A percentile compares a stretch with the other conserved stretches of the same genome.
These are phyloP conservation scores for Trilocha varians DNA, from an alignment of 2,888 invertebrate species.

Conservation along the genomic window DNA sequence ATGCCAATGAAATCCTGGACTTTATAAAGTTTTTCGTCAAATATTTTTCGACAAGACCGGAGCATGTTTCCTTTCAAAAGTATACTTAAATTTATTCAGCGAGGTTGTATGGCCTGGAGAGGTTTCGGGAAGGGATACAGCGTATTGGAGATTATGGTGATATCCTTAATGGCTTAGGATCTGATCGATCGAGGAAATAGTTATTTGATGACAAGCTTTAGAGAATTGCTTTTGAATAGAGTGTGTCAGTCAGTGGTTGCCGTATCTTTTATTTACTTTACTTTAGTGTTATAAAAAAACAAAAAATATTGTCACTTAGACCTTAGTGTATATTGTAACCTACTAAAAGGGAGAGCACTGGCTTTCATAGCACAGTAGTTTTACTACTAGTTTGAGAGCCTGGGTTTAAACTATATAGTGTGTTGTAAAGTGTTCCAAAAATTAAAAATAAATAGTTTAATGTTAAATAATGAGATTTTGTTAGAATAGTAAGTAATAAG, in stretches of 20 bases:
- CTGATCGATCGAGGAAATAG: constrained; percentile 21
- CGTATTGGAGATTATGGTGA: constrained; percentile 19
- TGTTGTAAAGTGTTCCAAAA: too few species aligned
- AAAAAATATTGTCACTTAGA: too few species aligned
- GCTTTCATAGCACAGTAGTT: too few species aligned
- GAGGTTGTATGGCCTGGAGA: constrained; percentile 10
- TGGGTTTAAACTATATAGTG: too few species aligned
- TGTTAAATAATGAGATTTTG: too few species aligned
- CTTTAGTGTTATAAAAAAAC: too few species aligned
- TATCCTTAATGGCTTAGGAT: constrained; percentile 18
- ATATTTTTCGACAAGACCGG: neutral
- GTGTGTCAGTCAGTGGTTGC: neutral
- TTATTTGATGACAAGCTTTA: neutral
- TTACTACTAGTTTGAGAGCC: too few species aligned
- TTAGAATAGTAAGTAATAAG: neutral
- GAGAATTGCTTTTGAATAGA: neutral
- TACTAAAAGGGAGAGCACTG: too few species aligned
- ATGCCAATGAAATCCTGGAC: neutral
- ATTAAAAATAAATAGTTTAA: too few species aligned
- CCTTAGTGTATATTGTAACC: too few species aligned
- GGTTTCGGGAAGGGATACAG: constrained; percentile 3
- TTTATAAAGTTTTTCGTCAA: too few species aligned
- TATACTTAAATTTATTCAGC: constrained; percentile 15
- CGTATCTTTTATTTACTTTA: too few species aligned
- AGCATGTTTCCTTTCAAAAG: neutral